Percentiles rank a stretch among this genome's conserved stretches.
phyloP scores from a whole-genome alignment of 2,113 vertebrate species.

The Galemys pyrenaicus region DNA sequence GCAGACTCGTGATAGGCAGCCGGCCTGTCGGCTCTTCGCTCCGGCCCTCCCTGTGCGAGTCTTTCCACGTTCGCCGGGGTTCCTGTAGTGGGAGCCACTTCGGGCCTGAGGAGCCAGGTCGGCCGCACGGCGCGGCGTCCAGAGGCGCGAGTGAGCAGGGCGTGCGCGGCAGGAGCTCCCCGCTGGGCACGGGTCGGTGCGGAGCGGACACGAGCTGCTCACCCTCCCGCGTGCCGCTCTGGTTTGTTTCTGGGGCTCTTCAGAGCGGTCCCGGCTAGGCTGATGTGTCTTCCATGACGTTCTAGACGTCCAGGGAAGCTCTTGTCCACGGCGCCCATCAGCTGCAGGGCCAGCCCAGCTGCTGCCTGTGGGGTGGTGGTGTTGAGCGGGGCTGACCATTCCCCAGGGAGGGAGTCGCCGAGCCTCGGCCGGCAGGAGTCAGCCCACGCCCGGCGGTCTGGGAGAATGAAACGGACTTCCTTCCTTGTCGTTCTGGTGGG shows the following conservation, averaged over 20 bases:
- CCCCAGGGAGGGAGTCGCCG: background rate
- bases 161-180: background rate
- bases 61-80: background rate
- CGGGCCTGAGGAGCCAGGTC: background rate
- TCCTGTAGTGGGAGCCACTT: background rate
- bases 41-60: background rate
- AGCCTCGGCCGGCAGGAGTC: background rate
- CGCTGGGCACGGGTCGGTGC: too few relatives aligned
- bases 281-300: background rate
- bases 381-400: background rate
- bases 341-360: background rate
- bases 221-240: background rate
- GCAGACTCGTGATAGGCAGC: rapidly evolving
- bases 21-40: background rate
- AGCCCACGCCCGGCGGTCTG: background rate
- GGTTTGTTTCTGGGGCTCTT: background rate
- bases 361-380: background rate
- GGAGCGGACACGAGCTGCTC: too few relatives aligned
- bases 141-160: background rate
- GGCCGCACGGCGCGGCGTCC: background rate
- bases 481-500: too few relatives aligned
- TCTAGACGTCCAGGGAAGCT: background rate
- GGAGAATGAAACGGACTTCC: background rate
- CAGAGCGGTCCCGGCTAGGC: background rate
- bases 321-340: background rate